phyloP scores from a whole-genome alignment of 2,797 vertebrate genomes.

The Rhinella marina region DNA sequence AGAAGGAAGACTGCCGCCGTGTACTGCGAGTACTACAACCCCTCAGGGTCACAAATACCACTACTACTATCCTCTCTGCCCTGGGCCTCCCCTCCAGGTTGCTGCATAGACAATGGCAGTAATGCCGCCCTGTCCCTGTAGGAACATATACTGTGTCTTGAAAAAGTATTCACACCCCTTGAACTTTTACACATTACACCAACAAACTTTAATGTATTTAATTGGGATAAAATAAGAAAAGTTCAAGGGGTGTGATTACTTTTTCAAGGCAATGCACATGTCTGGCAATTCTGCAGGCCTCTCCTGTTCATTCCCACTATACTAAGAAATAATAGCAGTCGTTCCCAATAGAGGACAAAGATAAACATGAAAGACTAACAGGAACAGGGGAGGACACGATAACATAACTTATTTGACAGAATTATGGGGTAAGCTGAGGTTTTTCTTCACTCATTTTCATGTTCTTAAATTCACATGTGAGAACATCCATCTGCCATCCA shows the following conservation, averaged over 20 bases:
- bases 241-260: too few species aligned
- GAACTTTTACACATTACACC: too few species aligned
- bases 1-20: too few species aligned
- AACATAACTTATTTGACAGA: background rate
- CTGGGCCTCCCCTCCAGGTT: too few species aligned
- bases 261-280: too few species aligned
- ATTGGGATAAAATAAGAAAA: too few species aligned
- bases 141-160: background rate
- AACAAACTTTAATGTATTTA: too few species aligned
- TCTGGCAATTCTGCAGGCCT: too few species aligned
- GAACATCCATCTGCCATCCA: slow-evolving; percentile 14
- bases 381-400: background rate
- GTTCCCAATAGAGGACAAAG: background rate
- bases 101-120: background rate
- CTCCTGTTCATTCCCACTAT: background rate
- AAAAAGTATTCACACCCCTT: too few species aligned
- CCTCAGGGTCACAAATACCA: too few species aligned
- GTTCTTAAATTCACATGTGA: background rate
- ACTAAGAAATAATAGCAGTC: background rate
- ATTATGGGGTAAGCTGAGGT: slow-evolving; percentile 8
- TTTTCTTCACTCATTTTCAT: background rate
- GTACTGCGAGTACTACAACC: too few species aligned
- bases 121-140: background rate
- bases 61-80: too few species aligned
- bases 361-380: background rate